These are phyloP conservation scores for Scarus forsteni DNA, from an alignment of 2,797 vertebrate species.

Conservation along the genomic window DNA sequence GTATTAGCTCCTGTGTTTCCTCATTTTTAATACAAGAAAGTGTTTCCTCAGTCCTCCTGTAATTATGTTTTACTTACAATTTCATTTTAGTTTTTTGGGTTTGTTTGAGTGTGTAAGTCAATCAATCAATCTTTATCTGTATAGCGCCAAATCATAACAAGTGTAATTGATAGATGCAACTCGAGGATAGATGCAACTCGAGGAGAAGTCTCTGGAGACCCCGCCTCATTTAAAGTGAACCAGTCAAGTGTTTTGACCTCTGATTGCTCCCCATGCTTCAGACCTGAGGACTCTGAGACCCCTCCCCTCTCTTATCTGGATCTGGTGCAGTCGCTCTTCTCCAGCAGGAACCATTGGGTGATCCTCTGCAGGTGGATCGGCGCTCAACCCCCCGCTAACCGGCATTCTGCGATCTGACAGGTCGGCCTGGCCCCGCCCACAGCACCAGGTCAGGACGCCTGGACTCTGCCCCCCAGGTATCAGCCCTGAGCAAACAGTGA, in stretches of 20 bases:
- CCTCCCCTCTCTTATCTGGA: not conserved
- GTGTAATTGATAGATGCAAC: too few species aligned
- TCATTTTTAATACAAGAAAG: too few species aligned
- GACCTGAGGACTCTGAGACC: too few species aligned
- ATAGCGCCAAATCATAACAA: too few species aligned
- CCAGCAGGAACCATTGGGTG: conserved; percentile 2
- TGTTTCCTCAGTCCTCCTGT: too few species aligned
- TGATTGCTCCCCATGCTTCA: not conserved
- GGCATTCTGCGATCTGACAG: not conserved
- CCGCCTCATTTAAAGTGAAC: not conserved
- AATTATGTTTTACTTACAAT: too few species aligned
- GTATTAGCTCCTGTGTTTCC: too few species aligned
- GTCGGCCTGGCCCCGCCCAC: conserved; percentile 4
- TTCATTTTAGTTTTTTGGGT: too few species aligned
- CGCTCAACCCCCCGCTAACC: not conserved
- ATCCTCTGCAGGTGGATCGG: conserved; percentile 1
- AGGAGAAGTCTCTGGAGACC: too few species aligned
- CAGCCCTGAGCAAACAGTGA: conserved; percentile 54
- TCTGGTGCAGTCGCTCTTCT: not conserved
- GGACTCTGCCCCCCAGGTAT: conserved; percentile 54
- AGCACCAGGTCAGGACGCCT: not conserved
- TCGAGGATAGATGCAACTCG: too few species aligned
- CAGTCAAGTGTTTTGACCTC: not conserved
- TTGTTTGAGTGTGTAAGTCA: too few species aligned
- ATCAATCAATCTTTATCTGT: too few species aligned